A percentile compares a stretch with the other conserved stretches of the same genome.
Conservation (phyloP, 1,140 invertebrate species). For the Ceratosolen fusciceps region DNA sequence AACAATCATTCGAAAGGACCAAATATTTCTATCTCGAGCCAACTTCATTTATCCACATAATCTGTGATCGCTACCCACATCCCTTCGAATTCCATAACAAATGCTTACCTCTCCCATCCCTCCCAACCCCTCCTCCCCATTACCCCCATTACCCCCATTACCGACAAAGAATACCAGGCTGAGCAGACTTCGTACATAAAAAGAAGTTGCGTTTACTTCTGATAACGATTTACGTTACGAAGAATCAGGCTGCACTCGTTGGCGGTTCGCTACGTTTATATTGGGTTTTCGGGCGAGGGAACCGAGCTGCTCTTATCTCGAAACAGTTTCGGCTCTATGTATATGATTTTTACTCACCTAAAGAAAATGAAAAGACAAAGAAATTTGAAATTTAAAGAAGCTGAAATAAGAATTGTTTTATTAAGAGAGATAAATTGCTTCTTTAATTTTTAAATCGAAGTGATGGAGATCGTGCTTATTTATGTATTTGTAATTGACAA, state of each 20-base stretch:
- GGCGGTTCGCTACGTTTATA: neutral
- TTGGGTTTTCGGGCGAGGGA: neutral
- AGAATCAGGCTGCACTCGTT: conserved; percentile 20
- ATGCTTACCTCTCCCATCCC: neutral
- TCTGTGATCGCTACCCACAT: neutral
- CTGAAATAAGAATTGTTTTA: no score
- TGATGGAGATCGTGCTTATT: no score
- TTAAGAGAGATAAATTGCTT: no score
- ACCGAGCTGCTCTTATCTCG: conserved; percentile 16
- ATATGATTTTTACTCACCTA: neutral
- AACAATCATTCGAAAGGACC: conserved; percentile 1
- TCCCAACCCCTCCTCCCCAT: neutral
- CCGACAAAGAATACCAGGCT: neutral
- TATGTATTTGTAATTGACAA: no score
- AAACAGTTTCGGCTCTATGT: neutral
- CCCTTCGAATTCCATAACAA: conserved; percentile 35
- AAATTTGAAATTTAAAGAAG: no score
- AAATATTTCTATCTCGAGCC: conserved; percentile 16
- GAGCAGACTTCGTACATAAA: neutral
- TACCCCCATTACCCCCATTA: no score
- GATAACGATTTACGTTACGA: conserved; percentile 43
- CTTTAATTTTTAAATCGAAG: no score
- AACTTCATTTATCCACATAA: conserved; percentile 23
- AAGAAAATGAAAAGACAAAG: neutral
- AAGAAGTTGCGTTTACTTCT: conserved; percentile 13